phyloP scores from a whole-genome alignment of 2,888 invertebrate species.

The Meloe dianella region DNA sequence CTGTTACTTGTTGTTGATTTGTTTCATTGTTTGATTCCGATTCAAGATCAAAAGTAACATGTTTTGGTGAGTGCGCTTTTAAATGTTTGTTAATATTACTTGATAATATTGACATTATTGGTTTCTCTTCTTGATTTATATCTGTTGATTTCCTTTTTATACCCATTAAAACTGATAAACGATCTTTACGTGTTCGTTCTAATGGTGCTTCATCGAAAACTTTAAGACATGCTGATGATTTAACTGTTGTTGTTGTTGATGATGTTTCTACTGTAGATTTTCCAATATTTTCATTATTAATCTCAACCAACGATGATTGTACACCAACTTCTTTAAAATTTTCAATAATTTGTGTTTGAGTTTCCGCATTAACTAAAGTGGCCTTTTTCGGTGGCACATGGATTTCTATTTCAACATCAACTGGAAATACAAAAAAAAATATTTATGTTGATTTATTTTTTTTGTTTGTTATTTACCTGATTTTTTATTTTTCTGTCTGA shows the following conservation, averaged over 20 bases:
- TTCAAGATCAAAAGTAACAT: conserved; percentile 45
- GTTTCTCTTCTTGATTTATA: conserved; percentile 2
- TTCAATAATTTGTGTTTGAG: conserved; percentile 46
- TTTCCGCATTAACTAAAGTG: conserved; percentile 46
- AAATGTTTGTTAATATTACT: conserved; percentile 3
- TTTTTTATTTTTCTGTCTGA: neutral
- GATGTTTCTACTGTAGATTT: conserved; percentile 14
- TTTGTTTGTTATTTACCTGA: neutral
- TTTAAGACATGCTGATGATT: conserved; percentile 35
- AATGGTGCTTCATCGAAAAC: conserved; percentile 52
- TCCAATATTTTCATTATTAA: conserved; percentile 18
- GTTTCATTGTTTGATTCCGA: conserved; percentile 33
- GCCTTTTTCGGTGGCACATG: conserved; percentile 42
- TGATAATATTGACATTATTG: conserved; percentile 3
- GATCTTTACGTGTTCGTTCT: conserved; percentile 52
- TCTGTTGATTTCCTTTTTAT: conserved; percentile 45
- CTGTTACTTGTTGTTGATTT: conserved; percentile 46
- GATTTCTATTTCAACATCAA: conserved; percentile 24
- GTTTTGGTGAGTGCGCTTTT: conserved; percentile 30
- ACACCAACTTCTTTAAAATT: conserved; percentile 4
- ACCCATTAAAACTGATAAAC: conserved; percentile 52
- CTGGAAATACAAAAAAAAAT: conserved; percentile 7
- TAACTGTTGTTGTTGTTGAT: conserved; percentile 18
- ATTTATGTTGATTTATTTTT: no score
- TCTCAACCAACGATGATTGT: conserved; percentile 17